Conservation (phyloP, 2,888 invertebrate genomes). For the Ornithoptera priamus region DNA sequence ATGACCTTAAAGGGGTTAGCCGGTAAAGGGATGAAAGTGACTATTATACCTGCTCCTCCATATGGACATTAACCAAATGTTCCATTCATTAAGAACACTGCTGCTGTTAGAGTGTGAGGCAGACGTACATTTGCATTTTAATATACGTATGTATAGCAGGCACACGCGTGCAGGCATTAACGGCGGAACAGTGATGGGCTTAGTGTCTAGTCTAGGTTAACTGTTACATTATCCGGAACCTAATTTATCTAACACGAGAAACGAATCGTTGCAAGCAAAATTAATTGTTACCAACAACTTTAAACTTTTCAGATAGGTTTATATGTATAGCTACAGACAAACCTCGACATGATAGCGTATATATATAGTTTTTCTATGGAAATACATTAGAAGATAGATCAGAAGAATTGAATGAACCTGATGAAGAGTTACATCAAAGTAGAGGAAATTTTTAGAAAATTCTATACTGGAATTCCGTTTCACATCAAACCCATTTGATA, state of each 20-base stretch:
- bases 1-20: neutral
- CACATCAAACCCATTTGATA: no score
- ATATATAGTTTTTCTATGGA: no score
- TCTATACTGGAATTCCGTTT: no score
- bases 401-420: no score
- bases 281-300: no score
- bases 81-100: slow-evolving; percentile 10
- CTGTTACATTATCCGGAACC: slow-evolving; percentile 5
- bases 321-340: no score
- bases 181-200: slow-evolving; percentile 15
- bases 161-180: slow-evolving; percentile 11
- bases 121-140: slow-evolving; percentile 45
- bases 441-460: no score
- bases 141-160: slow-evolving; percentile 5
- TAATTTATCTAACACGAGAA: neutral
- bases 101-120: slow-evolving; percentile 17
- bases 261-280: neutral
- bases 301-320: no score
- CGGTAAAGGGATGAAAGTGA: neutral
- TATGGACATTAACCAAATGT: slow-evolving; percentile 7
- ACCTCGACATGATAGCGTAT: no score
- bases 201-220: slow-evolving; percentile 13
- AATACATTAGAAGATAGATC: no score
- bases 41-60: neutral
- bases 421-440: no score